Conservation (phyloP, 1,140 invertebrate species). For the Lasioglossum baleicum region DNA sequence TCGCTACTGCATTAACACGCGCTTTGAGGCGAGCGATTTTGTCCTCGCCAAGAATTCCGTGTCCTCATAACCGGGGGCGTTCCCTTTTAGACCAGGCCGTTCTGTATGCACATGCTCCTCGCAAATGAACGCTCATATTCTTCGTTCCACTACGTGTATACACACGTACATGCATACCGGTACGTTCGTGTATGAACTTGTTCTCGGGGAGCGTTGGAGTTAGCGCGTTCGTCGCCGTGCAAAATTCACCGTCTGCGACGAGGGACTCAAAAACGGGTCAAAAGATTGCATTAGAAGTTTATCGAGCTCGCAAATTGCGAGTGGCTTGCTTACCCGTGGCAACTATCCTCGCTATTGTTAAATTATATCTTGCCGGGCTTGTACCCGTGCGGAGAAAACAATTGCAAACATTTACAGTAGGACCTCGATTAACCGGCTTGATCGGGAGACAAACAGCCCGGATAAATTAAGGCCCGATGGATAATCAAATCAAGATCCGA, state of each 20-base stretch:
- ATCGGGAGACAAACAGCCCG: no score
- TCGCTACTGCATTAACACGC: not conserved
- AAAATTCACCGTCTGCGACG: conserved; percentile 29
- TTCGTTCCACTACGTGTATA: no score
- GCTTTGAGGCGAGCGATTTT: not conserved
- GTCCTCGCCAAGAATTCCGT: not conserved
- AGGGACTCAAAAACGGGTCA: conserved; percentile 28
- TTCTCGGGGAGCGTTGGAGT: conserved; percentile 25
- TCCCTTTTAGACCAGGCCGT: not conserved
- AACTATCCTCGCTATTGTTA: not conserved
- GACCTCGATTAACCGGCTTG: no score
- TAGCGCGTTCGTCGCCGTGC: conserved; percentile 31
- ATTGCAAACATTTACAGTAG: no score
- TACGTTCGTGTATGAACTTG: not conserved
- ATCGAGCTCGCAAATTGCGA: not conserved
- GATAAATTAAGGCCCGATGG: no score
- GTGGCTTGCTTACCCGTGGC: not conserved
- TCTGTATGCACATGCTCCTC: not conserved
- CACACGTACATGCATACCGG: no score
- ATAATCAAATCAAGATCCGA: no score
- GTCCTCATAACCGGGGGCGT: conserved; percentile 1
- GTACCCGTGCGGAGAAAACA: no score
- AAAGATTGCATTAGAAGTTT: conserved; percentile 12
- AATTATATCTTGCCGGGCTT: not conserved
- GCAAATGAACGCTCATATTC: conserved; percentile 14